Evolutionary conservation across 1,140 invertebrate species (phyloP), one percentile per base, ranked within the genome.

Genomic region (Drosophila kanapiae): DNA sequence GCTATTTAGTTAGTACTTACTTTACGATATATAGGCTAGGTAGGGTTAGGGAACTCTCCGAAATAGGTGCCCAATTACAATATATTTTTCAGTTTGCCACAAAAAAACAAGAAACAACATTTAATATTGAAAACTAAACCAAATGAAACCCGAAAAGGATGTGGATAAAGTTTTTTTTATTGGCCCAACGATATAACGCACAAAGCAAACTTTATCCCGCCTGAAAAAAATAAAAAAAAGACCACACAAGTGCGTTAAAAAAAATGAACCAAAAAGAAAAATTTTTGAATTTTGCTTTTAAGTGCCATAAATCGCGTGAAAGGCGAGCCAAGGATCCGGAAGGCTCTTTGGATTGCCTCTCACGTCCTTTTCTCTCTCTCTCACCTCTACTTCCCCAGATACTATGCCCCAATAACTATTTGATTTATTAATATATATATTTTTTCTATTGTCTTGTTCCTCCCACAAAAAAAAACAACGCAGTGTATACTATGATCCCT

Each of bases 401-500:
- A 1, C 9, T 8, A 29, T 2, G 0, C 11, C 13, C 8, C 62
- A 11, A 53, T 8, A 11, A 16, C 6, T 23, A 37, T 11, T 14
- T 27, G 16, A 56, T n/a, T 68, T 85, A 85, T 85, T 90, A 91
- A 83, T 91, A 49, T 40, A 70, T 64, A 23, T 23, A 49, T n/a
- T 80, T 58, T 58, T 70, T 57, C 81, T 85, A 87, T 93, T 93
- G 29, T 77, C 93, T 93, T 90, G 63, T 80, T 57, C 60, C 57
- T 33, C 9, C 42, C 51, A 2, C 16, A 9, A 45, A 38, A 14
- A 54, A 23, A 23, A 54, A 91, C 23, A 23, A 93, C 93, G 92
- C 94, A 97, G 97, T 93, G 96, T 98, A 77, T 98, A 98, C 95
- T 98, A 98, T 95, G 98, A 99, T 95, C 98, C 97, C 82, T 98